A percentile compares a stretch with the other conserved stretches of the same genome.
Conservation (phyloP, 2,888 invertebrate species). For the Brenthis hecate region DNA sequence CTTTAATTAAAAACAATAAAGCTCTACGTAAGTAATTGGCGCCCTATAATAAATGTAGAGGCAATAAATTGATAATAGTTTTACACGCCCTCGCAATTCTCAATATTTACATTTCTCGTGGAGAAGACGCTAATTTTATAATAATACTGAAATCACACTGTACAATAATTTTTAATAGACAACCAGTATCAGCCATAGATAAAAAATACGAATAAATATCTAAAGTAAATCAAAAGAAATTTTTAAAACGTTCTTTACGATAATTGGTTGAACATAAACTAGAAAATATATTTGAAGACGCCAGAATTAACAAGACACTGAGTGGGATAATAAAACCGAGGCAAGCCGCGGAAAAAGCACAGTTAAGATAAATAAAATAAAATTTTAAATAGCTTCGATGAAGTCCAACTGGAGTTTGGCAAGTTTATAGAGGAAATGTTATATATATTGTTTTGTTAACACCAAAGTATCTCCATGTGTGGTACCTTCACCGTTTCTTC, state of each 20-base stretch:
- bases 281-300: slow-evolving; percentile 20
- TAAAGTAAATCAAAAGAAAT: slow-evolving; percentile 10
- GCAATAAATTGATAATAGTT: no score
- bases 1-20: no score
- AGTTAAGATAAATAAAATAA: slow-evolving; percentile 16
- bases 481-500: slow-evolving; percentile 23
- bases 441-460: slow-evolving; percentile 6
- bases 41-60: no score
- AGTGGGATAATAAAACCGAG: slow-evolving; percentile 29
- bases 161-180: slow-evolving; percentile 1
- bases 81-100: no score
- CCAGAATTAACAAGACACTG: slow-evolving; percentile 26
- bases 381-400: slow-evolving; percentile 6
- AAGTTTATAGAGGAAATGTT: slow-evolving; percentile 13
- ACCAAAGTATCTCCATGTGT: slow-evolving; percentile 6
- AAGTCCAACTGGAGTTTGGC: slow-evolving; percentile 15
- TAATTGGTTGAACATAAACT: slow-evolving; percentile 22
- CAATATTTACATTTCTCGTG: no score
- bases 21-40: no score
- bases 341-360: slow-evolving; percentile 14
- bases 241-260: slow-evolving; percentile 18
- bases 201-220: slow-evolving; percentile 1
- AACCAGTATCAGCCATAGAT: slow-evolving; percentile 2
- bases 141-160: neutral
- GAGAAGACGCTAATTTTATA: neutral